A percentile compares a stretch with the other conserved stretches of the same genome.
These are phyloP conservation scores for Drosophila melanosoma DNA, from an alignment of 2,888 invertebrate species.

Conservation along the genomic window DNA sequence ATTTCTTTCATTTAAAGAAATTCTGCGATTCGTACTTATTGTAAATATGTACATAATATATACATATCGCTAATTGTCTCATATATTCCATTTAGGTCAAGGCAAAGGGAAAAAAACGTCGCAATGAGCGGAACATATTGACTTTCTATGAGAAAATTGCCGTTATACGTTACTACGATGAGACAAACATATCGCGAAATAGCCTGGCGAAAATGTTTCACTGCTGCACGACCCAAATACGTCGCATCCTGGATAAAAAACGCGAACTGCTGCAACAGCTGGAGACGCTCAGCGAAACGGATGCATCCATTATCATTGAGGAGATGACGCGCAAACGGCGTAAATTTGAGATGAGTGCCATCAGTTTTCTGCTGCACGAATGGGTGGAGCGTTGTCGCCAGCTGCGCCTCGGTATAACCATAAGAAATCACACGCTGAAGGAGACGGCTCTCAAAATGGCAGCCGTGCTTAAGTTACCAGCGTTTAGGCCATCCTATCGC, in stretches of 20 bases:
- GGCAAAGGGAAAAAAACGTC: conserved; percentile 69
- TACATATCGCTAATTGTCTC: not conserved
- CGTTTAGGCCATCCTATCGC: conserved; percentile 81
- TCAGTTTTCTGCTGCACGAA: conserved; percentile 82
- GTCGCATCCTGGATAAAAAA: conserved; percentile 82
- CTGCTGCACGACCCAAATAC: conserved; percentile 84
- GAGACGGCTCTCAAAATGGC: conserved; percentile 82
- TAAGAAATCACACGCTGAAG: conserved; percentile 80
- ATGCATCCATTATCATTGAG: conserved; percentile 82
- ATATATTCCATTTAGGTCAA: not conserved
- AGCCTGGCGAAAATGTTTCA: conserved; percentile 84
- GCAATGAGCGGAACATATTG: conserved; percentile 82
- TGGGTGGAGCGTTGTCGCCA: conserved; percentile 83
- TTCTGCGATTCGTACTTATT: not conserved
- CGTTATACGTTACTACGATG: conserved; percentile 83
- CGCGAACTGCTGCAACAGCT: conserved; percentile 80
- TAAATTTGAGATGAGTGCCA: conserved; percentile 84
- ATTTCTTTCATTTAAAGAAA: not conserved
- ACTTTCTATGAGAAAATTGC: conserved; percentile 84
- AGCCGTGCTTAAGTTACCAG: conserved; percentile 79
- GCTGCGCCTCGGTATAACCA: conserved; percentile 72
- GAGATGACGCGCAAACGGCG: conserved; percentile 83
- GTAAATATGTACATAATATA: not conserved
- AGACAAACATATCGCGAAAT: conserved; percentile 82
- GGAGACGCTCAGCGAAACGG: conserved; percentile 81